Base-by-base conservation (phyloP, 2,113 vertebrate genomes). In the Pangasianodon gigas region DNA sequence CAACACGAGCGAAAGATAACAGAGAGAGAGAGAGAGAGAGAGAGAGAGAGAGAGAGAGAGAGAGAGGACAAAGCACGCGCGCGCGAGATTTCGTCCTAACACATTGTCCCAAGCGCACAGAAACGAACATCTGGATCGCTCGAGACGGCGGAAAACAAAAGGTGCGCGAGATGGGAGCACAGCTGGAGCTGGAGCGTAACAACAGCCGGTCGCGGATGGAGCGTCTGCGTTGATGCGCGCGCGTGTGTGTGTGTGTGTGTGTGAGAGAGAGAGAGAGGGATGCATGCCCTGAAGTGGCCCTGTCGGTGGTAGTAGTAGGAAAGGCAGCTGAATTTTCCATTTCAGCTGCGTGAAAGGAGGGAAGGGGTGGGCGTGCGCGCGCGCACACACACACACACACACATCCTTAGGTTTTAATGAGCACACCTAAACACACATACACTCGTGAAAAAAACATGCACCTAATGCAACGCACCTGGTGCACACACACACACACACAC, bases 231-330 rank as follows among this genome's bases (percentile, higher is more conserved):
- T 74, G 69, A 32, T 1, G 69, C 14, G 32, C 4, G 44, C 10
- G 19, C 24, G 44, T 48, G 44, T 79, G 24, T 29, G 41, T 79
- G 74, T 44, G 19, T 75, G 41, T 75, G 41, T 37, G 44, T 24
- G 19, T 46, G 77, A 52, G 79, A 54, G 77, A 52, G 80, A 37
- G n/a, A 37, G 80, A 82, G 80, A 32, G 46, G 37, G 62, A 48
- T 32, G 44, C 62, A n/a, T 71, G 85, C 65, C 62, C 62, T 71
- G n/a, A 54, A 86, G 85, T 86, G 85, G 85, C 65, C 85, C 65
- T 74, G 65, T 32, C 85, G 41, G 65, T 74, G 29, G n/a, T 24
- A 11, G 65, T 54, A 86, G 84, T 32, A 71, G 46, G 9, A 67
- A 52, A 29, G 6, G 37, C 0, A 80, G 48, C 46, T 86, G n/a